Percentiles rank a stretch among this genome's conserved stretches.
phyloP scores from a whole-genome alignment of 2,888 invertebrate genomes.

The Ectemnius continuus region DNA sequence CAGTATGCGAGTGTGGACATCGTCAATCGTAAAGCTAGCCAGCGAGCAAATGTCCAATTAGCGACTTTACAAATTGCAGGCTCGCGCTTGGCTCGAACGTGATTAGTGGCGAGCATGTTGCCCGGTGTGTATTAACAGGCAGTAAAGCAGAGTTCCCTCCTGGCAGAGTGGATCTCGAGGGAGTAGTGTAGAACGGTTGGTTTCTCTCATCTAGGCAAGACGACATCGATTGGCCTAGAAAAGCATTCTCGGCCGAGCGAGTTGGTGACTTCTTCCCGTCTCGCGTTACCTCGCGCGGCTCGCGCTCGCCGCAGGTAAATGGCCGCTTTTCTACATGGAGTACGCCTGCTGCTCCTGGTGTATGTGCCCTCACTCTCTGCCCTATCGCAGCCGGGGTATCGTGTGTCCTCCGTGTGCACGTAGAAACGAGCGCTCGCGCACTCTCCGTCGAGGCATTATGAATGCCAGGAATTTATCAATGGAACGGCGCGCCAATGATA shows the following conservation, averaged over 20 bases:
- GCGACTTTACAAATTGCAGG: no score
- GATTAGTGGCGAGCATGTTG: no score
- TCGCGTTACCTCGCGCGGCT: slow-evolving; percentile 32
- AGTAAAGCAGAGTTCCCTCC: no score
- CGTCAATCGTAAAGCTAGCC: no score
- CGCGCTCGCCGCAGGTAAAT: slow-evolving; percentile 3
- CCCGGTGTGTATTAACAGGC: no score
- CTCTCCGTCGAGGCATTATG: slow-evolving; percentile 64
- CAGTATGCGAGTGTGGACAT: no score
- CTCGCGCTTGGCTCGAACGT: no score
- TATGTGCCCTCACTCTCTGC: slow-evolving; percentile 29
- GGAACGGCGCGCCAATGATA: slow-evolving; percentile 74
- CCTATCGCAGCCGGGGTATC: slow-evolving; percentile 68
- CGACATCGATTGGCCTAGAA: slow-evolving; percentile 14
- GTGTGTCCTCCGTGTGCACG: slow-evolving; percentile 62
- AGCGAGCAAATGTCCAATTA: no score
- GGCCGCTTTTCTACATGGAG: slow-evolving; percentile 16
- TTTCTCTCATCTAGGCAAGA: slow-evolving; percentile 12
- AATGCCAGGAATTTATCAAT: slow-evolving; percentile 77
- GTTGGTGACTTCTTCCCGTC: slow-evolving; percentile 28
- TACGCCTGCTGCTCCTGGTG: no score
- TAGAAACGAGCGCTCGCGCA: slow-evolving; percentile 35
- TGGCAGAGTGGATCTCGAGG: no score
- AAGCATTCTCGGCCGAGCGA: slow-evolving; percentile 18
- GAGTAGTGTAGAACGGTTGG: no score